Evolutionary conservation across 2,888 invertebrate genomes (phyloP).

Genomic region (Acanthosepion pharaonis): DNA sequence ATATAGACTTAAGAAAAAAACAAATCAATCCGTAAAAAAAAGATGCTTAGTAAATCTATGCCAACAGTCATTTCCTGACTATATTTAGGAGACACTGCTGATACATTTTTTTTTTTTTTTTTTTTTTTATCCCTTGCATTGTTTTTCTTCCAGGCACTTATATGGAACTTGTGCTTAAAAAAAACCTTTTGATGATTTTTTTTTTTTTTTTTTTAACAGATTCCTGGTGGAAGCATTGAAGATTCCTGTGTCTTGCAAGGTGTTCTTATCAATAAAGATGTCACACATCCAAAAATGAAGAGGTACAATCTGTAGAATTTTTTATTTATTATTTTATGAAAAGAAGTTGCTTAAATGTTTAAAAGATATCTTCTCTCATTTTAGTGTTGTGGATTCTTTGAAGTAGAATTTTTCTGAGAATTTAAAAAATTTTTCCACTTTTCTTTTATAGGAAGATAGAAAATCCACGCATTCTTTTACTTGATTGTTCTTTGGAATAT

Average conservation of each 20-base stretch:
- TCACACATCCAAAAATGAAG: constrained; percentile 97
- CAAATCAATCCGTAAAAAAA: too few species aligned
- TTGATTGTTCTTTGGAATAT: constrained; percentile 97
- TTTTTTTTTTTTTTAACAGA: constrained; percentile 73
- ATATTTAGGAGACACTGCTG: too few species aligned
- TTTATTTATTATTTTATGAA: background rate
- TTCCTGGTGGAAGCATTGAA: constrained; percentile 96
- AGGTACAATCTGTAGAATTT: constrained; percentile 71
- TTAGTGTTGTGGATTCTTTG: constrained; percentile 44
- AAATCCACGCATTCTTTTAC: constrained; percentile 93
- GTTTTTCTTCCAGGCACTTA: too few species aligned
- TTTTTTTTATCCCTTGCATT: too few species aligned
- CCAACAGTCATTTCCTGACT: too few species aligned
- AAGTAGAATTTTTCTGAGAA: background rate
- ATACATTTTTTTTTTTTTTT: too few species aligned
- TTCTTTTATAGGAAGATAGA: constrained; percentile 79
- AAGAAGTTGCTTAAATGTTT: too few species aligned
- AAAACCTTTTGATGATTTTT: background rate
- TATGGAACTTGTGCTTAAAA: too few species aligned
- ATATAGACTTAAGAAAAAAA: too few species aligned
- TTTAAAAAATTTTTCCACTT: background rate
- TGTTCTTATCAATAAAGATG: constrained; percentile 98
- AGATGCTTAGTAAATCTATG: too few species aligned
- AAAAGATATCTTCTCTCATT: too few species aligned
- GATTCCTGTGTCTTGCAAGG: constrained; percentile 94